phyloP scores from a whole-genome alignment of 2,888 invertebrate species.

The Drymonia ruficornis region DNA sequence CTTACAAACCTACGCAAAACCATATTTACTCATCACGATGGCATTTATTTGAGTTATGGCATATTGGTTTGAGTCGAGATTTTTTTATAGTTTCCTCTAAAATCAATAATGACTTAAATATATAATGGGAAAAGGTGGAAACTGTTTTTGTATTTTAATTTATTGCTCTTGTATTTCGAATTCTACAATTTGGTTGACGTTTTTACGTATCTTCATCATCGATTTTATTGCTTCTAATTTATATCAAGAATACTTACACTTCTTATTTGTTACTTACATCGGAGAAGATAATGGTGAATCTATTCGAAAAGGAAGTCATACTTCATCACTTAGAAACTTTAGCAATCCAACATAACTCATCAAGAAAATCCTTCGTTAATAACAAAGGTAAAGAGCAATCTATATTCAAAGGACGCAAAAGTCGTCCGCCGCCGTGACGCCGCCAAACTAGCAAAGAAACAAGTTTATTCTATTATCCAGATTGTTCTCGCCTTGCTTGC shows the following conservation, averaged over 20 bases:
- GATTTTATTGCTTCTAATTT: no score
- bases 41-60: slow-evolving; percentile 32
- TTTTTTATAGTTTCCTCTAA: slow-evolving; percentile 29
- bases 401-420: slow-evolving; percentile 37
- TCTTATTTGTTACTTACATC: no score
- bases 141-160: background rate
- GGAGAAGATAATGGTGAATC: no score
- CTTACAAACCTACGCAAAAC: slow-evolving; percentile 32
- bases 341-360: background rate
- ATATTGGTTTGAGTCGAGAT: slow-evolving; percentile 33
- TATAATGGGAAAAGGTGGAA: slow-evolving; percentile 4
- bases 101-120: slow-evolving; percentile 31
- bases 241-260: no score
- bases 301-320: no score
- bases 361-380: slow-evolving; percentile 2
- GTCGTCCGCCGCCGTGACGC: slow-evolving; percentile 52
- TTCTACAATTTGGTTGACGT: background rate
- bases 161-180: background rate
- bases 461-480: slow-evolving; percentile 76
- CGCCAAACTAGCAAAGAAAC: slow-evolving; percentile 55
- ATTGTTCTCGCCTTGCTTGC: slow-evolving; percentile 80
- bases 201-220: background rate
- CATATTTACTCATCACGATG: slow-evolving; percentile 25
- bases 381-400: slow-evolving; percentile 14
- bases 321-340: no score